Conservation (phyloP, 1,140 invertebrate genomes). For the Zaprionus camerounensis region DNA sequence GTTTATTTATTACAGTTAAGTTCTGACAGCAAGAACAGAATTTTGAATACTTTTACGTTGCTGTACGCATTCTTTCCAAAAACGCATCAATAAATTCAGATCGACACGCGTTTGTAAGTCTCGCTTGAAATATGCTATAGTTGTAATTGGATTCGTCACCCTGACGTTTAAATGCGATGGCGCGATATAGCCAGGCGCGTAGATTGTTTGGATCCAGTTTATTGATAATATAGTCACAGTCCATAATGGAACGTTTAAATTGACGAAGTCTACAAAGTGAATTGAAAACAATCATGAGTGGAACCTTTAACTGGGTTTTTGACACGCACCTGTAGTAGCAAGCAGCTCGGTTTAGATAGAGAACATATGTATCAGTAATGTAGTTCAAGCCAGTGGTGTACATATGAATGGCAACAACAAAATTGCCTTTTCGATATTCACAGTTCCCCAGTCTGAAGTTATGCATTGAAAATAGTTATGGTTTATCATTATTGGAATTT, state of each 20-base stretch:
- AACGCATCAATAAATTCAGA: constrained; percentile 48
- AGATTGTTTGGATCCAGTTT: constrained; percentile 43
- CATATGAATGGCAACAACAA: constrained; percentile 15
- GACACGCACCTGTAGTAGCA: constrained; percentile 53
- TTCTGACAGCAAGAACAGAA: background rate
- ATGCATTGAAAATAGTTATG: background rate
- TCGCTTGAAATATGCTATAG: constrained; percentile 32
- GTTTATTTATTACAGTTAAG: background rate
- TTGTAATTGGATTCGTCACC: constrained; percentile 52
- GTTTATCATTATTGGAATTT: background rate
- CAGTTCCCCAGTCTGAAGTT: constrained; percentile 42
- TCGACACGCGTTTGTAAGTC: too few species aligned
- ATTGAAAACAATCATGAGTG: background rate
- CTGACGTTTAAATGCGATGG: constrained; percentile 45
- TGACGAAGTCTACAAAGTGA: constrained; percentile 36
- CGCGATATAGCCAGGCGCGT: constrained; percentile 61
- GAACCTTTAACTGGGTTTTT: too few species aligned
- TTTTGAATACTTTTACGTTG: constrained; percentile 13
- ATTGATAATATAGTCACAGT: constrained; percentile 47
- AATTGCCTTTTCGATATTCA: constrained; percentile 41
- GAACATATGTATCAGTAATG: constrained; percentile 51
- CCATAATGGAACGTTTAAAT: constrained; percentile 50
- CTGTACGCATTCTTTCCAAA: constrained; percentile 49
- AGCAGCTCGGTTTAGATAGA: constrained; percentile 59
- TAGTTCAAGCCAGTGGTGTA: constrained; percentile 51